A percentile compares a stretch with the other conserved stretches of the same genome.
phyloP scores from a whole-genome alignment of 2,113 vertebrate genomes.

The pig (Sus scrofa) region DNA sequence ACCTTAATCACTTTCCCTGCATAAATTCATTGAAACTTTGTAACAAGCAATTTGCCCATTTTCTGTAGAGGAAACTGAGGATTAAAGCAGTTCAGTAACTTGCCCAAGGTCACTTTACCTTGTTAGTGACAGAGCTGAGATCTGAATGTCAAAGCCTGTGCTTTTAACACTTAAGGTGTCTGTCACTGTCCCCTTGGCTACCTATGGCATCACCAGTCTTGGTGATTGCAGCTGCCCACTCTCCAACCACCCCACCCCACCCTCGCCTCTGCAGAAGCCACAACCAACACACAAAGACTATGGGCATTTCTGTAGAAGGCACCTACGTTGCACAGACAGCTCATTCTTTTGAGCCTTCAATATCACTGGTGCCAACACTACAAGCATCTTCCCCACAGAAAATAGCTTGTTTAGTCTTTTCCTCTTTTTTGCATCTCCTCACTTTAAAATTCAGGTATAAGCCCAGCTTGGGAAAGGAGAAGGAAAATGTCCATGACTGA shows the following conservation, averaged over 20 bases:
- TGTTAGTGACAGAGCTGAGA: neutral
- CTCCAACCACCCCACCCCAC: too few species aligned
- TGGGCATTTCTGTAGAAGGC: neutral
- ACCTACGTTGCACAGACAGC: rapidly evolving
- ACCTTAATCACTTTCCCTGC: neutral
- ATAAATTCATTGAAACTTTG: neutral
- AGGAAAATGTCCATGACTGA: neutral
- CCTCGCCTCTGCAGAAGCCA: neutral
- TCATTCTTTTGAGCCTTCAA: too few species aligned
- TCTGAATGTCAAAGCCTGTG: neutral
- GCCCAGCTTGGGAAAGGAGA: neutral
- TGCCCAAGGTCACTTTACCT: neutral
- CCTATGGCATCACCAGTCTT: neutral
- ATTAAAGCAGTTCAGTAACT: neutral
- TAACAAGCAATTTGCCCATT: neutral
- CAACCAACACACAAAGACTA: neutral
- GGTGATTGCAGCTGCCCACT: too few species aligned
- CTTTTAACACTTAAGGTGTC: neutral
- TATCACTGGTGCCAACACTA: neutral
- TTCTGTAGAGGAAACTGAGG: neutral
- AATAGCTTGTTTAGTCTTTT: neutral
- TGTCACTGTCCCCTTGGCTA: neutral
- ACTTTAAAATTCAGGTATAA: neutral
- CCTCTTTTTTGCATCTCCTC: neutral
- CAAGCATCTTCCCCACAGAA: neutral